Evolutionary conservation across 2,113 vertebrate genomes (phyloP).

Genomic region (Oenanthe oenanthe): DNA sequence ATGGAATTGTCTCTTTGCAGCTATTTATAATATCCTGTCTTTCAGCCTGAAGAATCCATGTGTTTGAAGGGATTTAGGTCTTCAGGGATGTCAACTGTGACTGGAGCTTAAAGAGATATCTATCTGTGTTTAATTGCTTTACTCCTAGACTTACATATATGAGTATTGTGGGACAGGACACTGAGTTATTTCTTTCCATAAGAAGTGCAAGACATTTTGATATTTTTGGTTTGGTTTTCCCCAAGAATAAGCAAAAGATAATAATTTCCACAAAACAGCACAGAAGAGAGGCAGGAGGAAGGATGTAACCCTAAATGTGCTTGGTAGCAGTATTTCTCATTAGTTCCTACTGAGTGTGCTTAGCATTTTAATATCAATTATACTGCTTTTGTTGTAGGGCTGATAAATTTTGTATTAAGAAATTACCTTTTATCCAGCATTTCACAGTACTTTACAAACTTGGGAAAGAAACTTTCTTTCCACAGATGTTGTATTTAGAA

Average conservation of each 20-base stretch:
- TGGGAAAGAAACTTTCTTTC: background rate
- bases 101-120: constrained; percentile 3
- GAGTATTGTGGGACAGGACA: background rate
- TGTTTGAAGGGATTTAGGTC: constrained; percentile 26
- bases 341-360: background rate
- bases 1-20: constrained; percentile 14
- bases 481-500: background rate
- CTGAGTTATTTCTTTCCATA: background rate
- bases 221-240: background rate
- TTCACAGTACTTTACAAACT: background rate
- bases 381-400: background rate
- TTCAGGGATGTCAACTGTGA: constrained; percentile 7
- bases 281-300: background rate
- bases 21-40: constrained; percentile 15
- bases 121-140: constrained; percentile 27
- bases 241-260: background rate
- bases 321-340: background rate
- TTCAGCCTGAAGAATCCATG: constrained; percentile 18
- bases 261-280: background rate
- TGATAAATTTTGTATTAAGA: background rate
- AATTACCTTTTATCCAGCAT: background rate
- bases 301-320: background rate
- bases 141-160: background rate
- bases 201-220: background rate
- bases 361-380: background rate